These are phyloP conservation scores for Pentalonia nigronervosa DNA, from an alignment of 1,140 invertebrate species.

Conservation along the genomic window DNA sequence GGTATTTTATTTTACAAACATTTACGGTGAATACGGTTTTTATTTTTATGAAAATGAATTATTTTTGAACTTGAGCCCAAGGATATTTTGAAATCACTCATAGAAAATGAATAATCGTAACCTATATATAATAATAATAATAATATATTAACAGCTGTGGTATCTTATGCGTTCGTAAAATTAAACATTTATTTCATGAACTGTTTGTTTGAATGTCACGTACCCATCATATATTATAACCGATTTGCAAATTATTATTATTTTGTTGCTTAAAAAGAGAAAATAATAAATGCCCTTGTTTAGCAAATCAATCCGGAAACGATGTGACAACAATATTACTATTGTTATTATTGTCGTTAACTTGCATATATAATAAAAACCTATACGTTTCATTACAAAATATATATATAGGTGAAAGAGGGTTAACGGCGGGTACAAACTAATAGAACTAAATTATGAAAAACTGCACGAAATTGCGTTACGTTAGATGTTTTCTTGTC, in stretches of 20 bases:
- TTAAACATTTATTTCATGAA: neutral
- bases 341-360: neutral
- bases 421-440: neutral
- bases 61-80: neutral
- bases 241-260: neutral
- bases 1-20: neutral
- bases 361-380: neutral
- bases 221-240: neutral
- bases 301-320: constrained; percentile 32
- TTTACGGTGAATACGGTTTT: neutral
- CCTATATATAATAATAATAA: neutral
- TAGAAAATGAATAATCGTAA: neutral
- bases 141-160: neutral
- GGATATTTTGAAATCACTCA: neutral
- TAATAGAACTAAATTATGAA: constrained; percentile 15
- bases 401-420: neutral
- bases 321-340: constrained; percentile 5
- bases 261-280: neutral
- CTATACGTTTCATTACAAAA: neutral
- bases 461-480: constrained; percentile 21
- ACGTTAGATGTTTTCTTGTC: neutral
- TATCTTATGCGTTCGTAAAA: neutral
- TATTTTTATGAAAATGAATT: neutral
- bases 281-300: neutral
- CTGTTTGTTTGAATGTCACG: constrained; percentile 33